Conservation (phyloP, 2,797 vertebrate species). For the Apogon hyalosoma region DNA sequence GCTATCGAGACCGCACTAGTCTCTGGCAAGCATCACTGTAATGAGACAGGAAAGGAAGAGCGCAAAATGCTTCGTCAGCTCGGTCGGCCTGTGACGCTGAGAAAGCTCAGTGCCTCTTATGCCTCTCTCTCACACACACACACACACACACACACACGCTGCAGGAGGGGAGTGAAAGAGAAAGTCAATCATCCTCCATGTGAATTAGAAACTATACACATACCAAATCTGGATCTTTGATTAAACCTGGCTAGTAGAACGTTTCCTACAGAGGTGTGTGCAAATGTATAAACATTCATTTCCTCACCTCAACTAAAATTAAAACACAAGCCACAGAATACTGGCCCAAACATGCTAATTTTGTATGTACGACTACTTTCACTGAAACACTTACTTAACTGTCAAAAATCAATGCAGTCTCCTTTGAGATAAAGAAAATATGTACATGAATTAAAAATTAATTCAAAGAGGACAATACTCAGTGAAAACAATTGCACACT, state of each 20-base stretch:
- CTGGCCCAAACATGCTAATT: background rate
- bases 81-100: constrained; percentile 19
- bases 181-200: too few relatives aligned
- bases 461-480: too few relatives aligned
- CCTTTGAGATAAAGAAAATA: too few relatives aligned
- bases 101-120: constrained; percentile 2
- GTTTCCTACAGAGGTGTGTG: constrained; percentile 1
- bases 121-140: constrained; percentile 12
- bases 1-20: background rate
- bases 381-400: too few relatives aligned
- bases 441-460: too few relatives aligned
- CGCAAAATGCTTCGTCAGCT: constrained; percentile 48
- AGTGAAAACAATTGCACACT: too few relatives aligned
- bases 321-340: background rate
- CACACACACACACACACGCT: constrained; percentile 1
- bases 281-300: background rate
- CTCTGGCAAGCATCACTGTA: constrained; percentile 24
- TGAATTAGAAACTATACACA: constrained; percentile 15
- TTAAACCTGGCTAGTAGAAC: constrained; percentile 22
- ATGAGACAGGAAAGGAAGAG: constrained; percentile 12
- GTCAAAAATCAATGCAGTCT: too few relatives aligned
- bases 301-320: background rate
- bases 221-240: constrained; percentile 1
- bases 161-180: constrained; percentile 11
- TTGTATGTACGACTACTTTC: background rate